Base-by-base conservation (phyloP, 2,888 invertebrate species). In the Callosobruchus maculatus region DNA sequence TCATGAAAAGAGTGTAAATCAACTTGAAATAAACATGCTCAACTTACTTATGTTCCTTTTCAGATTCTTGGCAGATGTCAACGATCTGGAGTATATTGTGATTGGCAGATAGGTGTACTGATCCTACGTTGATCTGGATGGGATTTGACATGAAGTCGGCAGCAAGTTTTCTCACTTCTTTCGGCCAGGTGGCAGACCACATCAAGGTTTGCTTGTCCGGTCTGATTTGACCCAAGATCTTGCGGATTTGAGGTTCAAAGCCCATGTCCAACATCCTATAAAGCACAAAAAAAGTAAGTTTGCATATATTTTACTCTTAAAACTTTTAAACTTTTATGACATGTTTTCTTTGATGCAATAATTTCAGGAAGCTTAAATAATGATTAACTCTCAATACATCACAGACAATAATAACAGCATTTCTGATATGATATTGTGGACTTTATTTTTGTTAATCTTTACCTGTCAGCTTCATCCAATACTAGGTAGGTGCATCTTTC, bases 171-270 rank as follows among this genome's bases (percentile, higher is more conserved):
- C 94, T 91, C 0, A 98, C 98, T 89, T 98, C 98, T 84, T 96
- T 97, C 0, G 98, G 98, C 98, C 98, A 99, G 20, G 98, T 99
- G 0, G 98, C 98, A 79, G 97, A 97, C 96, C 97, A 99, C 98
- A 99, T 99, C 68, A 98, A 90, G 18, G 97, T 97, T 87, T 99
- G 98, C 82, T 98, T 90, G 85, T 98, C 97, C 20, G 97, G 97
- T 79, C 97, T 90, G 82, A 97, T 96, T 87, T 97, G 97, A 84
- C 95, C 95, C 80, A 97, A 91, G 82, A 98, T 96, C 87, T 97
- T 97, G 74, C 97, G 91, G 80, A 98, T 97, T 87, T 98, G 97
- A 0, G 97, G 97, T 86, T 98, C 97, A 86, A 98, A 98, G 77
- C 98, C 98, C 98, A 98, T 98, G 88, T 98, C 97, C 83, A 98